These are phyloP conservation scores for Homalodisca vitripennis DNA, from an alignment of 1,140 invertebrate species.

Conservation along the genomic window DNA sequence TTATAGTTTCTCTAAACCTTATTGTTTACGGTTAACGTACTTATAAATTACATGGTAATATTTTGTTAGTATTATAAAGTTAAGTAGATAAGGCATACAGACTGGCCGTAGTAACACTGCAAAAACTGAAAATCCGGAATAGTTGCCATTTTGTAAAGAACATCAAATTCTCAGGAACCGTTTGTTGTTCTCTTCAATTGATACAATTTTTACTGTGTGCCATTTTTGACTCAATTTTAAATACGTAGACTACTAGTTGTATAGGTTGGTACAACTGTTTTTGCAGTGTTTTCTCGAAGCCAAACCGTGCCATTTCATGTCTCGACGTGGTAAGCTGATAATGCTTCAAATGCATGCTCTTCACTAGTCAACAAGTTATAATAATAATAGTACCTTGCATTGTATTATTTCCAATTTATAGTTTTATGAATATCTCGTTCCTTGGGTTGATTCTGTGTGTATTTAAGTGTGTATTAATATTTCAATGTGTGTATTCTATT, in stretches of 20 bases:
- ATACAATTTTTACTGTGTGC: neutral
- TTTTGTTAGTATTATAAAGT: conserved; percentile 4
- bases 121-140: neutral
- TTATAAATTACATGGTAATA: neutral
- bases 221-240: neutral
- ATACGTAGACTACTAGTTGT: too few relatives aligned
- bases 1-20: neutral
- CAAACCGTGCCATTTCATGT: neutral
- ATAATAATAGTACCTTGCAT: conserved; percentile 21
- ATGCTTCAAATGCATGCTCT: conserved; percentile 12
- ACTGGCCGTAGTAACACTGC: neutral
- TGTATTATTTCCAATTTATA: conserved; percentile 17
- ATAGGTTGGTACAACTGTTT: neutral
- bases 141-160: too few relatives aligned
- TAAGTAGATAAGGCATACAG: neutral
- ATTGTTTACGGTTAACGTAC: neutral
- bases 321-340: neutral
- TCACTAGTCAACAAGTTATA: conserved; percentile 26
- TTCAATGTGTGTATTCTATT: conserved; percentile 14
- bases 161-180: neutral
- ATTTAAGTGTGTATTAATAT: conserved; percentile 26
- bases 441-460: conserved; percentile 10
- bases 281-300: neutral
- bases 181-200: neutral
- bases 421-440: conserved; percentile 5